Percentiles rank a stretch among this genome's conserved stretches.
Conservation (phyloP, 1,140 invertebrate species). For the Aphidius gifuensis region DNA sequence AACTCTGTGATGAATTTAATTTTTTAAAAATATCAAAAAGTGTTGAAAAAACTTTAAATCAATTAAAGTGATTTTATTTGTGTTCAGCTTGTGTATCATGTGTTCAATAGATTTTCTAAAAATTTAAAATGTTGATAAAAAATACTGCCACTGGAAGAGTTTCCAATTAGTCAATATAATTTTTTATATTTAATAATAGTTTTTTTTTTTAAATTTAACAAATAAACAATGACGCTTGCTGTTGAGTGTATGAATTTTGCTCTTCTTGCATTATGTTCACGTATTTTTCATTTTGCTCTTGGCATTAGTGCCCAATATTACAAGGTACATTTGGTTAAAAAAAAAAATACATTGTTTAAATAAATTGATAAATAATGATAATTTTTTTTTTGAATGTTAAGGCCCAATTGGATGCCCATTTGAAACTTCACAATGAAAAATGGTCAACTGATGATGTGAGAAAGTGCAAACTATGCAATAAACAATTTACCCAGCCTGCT, state of each 20-base stretch:
- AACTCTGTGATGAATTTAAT: too few relatives aligned
- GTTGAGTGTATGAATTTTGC: conserved; percentile 41
- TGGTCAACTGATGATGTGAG: conserved; percentile 42
- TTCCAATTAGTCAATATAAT: too few relatives aligned
- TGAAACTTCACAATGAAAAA: conserved; percentile 46
- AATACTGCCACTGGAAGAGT: too few relatives aligned
- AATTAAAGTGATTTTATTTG: too few relatives aligned
- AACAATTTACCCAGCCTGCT: conserved; percentile 45
- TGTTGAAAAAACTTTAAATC: too few relatives aligned
- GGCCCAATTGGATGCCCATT: conserved; percentile 44
- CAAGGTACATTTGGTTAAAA: conserved; percentile 32
- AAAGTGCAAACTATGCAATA: conserved; percentile 48
- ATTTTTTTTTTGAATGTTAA: conserved; percentile 5
- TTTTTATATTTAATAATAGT: too few relatives aligned
- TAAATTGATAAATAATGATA: conserved; percentile 3
- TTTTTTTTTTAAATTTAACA: too few relatives aligned
- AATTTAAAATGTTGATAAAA: too few relatives aligned
- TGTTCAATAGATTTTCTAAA: too few relatives aligned
- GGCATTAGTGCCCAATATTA: conserved; percentile 41
- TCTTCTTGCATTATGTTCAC: conserved; percentile 38
- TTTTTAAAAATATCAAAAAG: too few relatives aligned
- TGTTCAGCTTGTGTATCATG: too few relatives aligned
- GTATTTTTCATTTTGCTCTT: conserved; percentile 41
- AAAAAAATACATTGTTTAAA: too few relatives aligned
- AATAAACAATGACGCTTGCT: conserved; percentile 34